Evolutionary conservation across 1,140 invertebrate species (phyloP).

Genomic region (Galleria mellonella): DNA sequence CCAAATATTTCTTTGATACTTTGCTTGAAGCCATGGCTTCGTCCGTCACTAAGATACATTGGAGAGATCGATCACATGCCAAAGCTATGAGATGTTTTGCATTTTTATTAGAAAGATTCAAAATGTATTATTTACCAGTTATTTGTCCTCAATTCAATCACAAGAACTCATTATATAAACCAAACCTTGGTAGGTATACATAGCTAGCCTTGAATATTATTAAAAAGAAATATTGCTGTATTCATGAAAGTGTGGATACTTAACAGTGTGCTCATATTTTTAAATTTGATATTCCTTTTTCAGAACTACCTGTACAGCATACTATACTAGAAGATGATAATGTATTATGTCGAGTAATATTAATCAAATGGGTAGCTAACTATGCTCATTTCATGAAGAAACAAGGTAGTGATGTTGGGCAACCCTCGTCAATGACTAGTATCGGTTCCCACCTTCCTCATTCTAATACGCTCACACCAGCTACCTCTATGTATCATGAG

Average conservation of each 20-base stretch:
- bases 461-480: constrained; percentile 49
- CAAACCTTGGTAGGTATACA: constrained; percentile 81
- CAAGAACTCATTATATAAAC: constrained; percentile 90
- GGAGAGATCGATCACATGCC: constrained; percentile 87
- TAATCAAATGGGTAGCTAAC: constrained; percentile 92
- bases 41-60: constrained; percentile 90
- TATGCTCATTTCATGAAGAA: constrained; percentile 85
- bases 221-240: too few relatives aligned
- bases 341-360: constrained; percentile 84
- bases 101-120: constrained; percentile 95
- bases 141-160: constrained; percentile 93
- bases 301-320: constrained; percentile 76
- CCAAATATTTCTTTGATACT: constrained; percentile 90
- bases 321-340: constrained; percentile 79
- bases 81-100: constrained; percentile 89
- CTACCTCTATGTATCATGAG: constrained; percentile 54
- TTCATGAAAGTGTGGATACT: too few relatives aligned
- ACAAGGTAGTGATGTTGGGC: constrained; percentile 66
- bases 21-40: constrained; percentile 94
- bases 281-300: constrained; percentile 19
- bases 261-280: too few relatives aligned
- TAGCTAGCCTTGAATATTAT: too few relatives aligned
- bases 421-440: constrained; percentile 65
- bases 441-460: constrained; percentile 52
- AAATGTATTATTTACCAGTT: constrained; percentile 90